These are phyloP conservation scores for Gymnopithys bicolor DNA, from an alignment of 2,797 vertebrate genomes.

Conservation along the genomic window DNA sequence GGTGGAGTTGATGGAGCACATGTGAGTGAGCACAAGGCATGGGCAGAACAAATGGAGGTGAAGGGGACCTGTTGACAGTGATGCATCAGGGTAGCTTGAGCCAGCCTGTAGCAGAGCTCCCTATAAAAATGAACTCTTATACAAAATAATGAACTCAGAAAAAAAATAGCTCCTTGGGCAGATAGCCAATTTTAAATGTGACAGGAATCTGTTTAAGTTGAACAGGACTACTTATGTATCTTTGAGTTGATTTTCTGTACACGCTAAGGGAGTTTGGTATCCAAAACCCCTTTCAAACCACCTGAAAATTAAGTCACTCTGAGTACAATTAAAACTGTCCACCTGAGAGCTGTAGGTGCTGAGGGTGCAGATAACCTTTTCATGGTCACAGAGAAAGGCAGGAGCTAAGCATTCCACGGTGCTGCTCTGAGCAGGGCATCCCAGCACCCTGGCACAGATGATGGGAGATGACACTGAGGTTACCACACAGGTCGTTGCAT, in stretches of 20 bases:
- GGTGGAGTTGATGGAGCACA: not conserved
- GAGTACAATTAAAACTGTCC: not conserved
- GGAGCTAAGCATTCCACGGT: not conserved
- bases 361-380: not conserved
- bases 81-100: fast-evolving
- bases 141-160: not conserved
- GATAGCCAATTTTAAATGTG: not conserved
- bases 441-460: not conserved
- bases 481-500: not conserved
- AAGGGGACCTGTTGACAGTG: not conserved
- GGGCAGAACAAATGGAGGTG: not conserved
- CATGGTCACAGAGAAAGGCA: not conserved
- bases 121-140: not conserved
- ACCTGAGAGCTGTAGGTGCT: not conserved
- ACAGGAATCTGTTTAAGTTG: not conserved
- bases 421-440: not conserved
- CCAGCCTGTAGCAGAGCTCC: not conserved
- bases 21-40: fast-evolving
- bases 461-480: not conserved
- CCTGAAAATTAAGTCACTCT: not conserved
- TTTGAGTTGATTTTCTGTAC: not conserved
- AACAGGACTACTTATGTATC: not conserved
- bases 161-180: not conserved
- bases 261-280: not conserved
- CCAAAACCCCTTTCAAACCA: not conserved